Base-by-base conservation (phyloP, 2,797 vertebrate genomes). In the Sebastes diploproa region DNA sequence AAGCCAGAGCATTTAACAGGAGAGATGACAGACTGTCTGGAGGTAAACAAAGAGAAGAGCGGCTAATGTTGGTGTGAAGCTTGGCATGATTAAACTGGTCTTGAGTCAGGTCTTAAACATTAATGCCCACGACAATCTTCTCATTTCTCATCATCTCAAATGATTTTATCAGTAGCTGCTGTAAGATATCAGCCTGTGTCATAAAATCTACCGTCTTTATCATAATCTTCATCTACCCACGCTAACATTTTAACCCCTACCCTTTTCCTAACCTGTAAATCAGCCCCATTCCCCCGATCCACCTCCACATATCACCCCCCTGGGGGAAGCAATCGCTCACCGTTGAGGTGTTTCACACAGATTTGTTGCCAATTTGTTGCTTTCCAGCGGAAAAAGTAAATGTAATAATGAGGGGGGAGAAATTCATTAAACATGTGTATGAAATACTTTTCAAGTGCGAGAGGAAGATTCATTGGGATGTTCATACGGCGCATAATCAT, bases 401-500 rank as follows among this genome's bases (percentile, higher is more conserved):
- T 91, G 85, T 79, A 90, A 88, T 93, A 94, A 93, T 90, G 85
- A 92, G 90, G 86, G 77, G 86, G 81, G 78, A 79, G 91, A 84
- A 87, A 93, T 93, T 94, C 88, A 93, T 94, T 94, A 89, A 92
- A 91, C 72, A 91, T 89, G 85, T 92, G 88, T 84, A 85, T 85
- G 85, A 92, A 93, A 92, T 90, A 90, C 80, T 93, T 92, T 91
- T 94, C 82, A 90, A 94, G 89, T 77, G 89, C 74, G 75, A 88
- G 84, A 75, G 65, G 86, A 88, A 93, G 92, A 93, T 93, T 93
- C 89, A 93, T 91, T 90, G 75, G 59, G 89, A 92, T 94, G 87
- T 85, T 92, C 91, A 90, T 78, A 83, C 88, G 85, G 86, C 68
- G 94, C 92, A 86, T 96, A 96, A 97, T 96, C 93, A 95, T 89